Evolutionary conservation across 1,140 invertebrate species (phyloP).

Genomic region (Zaprionus lachaisei): DNA sequence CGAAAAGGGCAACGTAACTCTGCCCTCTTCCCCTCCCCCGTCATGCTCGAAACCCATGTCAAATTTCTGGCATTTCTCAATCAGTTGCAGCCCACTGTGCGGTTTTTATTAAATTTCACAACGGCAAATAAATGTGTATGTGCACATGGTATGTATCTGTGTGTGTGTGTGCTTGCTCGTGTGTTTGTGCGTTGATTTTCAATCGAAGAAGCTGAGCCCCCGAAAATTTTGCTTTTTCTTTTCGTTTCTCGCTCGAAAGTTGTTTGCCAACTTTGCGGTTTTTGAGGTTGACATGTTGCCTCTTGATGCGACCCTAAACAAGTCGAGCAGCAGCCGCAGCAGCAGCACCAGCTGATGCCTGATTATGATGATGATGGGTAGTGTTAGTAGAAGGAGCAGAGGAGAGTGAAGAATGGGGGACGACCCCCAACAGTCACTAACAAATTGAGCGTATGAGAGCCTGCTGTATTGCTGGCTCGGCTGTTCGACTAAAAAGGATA

Average conservation of each 20-base stretch:
- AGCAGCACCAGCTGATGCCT: slow-evolving; percentile 59
- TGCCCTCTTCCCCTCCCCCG: neutral
- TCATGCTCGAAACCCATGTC: slow-evolving; percentile 43
- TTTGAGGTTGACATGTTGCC: slow-evolving; percentile 82
- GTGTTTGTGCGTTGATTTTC: slow-evolving; percentile 74
- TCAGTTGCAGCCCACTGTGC: slow-evolving; percentile 65
- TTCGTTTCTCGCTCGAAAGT: slow-evolving; percentile 46
- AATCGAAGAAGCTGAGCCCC: slow-evolving; percentile 61
- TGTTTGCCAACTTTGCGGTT: slow-evolving; percentile 82
- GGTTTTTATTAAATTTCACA: slow-evolving; percentile 66
- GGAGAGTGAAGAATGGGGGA: neutral
- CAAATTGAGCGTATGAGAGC: slow-evolving; percentile 42
- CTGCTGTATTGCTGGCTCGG: neutral
- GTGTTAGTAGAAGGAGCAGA: slow-evolving; percentile 5
- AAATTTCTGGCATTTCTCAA: slow-evolving; percentile 37
- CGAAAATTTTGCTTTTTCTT: slow-evolving; percentile 52
- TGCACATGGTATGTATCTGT: slow-evolving; percentile 41
- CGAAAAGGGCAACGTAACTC: neutral
- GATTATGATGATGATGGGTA: slow-evolving; percentile 72
- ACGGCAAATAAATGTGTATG: slow-evolving; percentile 51
- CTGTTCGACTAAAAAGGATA: slow-evolving; percentile 38
- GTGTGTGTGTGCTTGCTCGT: slow-evolving; percentile 49
- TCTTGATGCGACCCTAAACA: slow-evolving; percentile 79
- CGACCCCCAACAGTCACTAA: neutral
- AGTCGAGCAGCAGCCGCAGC: slow-evolving; percentile 49